Evolutionary conservation across 1,140 invertebrate genomes (phyloP).

Genomic region (Cotesia glomerata): DNA sequence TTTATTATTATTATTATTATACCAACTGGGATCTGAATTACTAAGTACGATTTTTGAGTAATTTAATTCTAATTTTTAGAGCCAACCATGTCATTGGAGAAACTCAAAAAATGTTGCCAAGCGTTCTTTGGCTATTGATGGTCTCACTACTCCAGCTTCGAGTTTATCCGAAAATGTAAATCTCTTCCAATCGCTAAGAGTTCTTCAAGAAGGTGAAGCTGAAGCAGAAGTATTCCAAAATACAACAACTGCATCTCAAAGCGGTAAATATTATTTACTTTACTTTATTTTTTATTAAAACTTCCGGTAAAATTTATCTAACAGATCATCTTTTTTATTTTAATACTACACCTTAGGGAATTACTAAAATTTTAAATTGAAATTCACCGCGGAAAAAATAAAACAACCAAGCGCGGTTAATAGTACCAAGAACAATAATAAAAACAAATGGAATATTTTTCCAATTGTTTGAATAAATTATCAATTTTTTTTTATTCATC

Average conservation of each 20-base stretch:
- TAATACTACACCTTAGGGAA: too few species aligned
- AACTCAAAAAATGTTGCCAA: constrained; percentile 81
- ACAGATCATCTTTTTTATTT: too few species aligned
- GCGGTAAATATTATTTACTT: constrained; percentile 42
- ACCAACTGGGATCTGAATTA: too few species aligned
- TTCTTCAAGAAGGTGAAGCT: constrained; percentile 84
- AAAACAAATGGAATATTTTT: neutral
- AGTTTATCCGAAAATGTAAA: constrained; percentile 85
- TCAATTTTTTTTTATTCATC: too few species aligned
- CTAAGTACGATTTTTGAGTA: too few species aligned
- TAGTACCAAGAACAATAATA: too few species aligned
- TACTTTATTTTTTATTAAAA: neutral
- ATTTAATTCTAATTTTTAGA: constrained; percentile 64
- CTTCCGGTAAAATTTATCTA: neutral
- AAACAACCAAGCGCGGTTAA: neutral
- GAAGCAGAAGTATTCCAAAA: constrained; percentile 68
- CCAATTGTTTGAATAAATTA: neutral
- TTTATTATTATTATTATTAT: too few species aligned
- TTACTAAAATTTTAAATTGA: too few species aligned
- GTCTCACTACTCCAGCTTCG: constrained; percentile 56
- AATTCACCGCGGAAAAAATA: neutral
- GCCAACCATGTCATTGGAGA: constrained; percentile 91
- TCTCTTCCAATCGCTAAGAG: constrained; percentile 85
- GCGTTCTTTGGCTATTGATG: constrained; percentile 65
- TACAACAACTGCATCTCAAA: constrained; percentile 47